phyloP scores from a whole-genome alignment of 2,113 vertebrate species.

The Propithecus coquereli region DNA sequence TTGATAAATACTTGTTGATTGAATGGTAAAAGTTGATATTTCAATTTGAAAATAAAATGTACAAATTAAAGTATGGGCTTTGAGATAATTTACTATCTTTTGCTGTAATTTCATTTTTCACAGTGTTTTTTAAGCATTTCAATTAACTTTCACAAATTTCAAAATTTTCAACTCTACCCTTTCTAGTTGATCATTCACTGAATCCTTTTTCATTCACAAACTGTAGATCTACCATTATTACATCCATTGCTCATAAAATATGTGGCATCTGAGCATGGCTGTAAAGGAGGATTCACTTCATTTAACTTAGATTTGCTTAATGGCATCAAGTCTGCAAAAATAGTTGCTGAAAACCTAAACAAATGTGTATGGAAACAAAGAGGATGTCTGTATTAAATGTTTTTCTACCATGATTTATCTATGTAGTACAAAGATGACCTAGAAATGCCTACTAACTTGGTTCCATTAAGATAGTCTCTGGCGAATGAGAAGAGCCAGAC shows the following conservation, averaged over 20 bases:
- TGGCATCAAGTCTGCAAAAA: not conserved
- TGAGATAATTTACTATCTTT: slow-evolving; percentile 58
- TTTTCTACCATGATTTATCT: slow-evolving; percentile 14
- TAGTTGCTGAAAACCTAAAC: not conserved
- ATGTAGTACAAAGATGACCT: slow-evolving; percentile 4
- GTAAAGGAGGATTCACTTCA: not conserved
- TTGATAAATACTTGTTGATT: slow-evolving; percentile 52
- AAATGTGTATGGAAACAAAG: not conserved
- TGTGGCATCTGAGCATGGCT: not conserved
- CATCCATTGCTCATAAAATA: not conserved
- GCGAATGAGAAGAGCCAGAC: not conserved
- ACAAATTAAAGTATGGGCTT: slow-evolving; percentile 46
- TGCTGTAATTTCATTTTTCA: slow-evolving; percentile 55
- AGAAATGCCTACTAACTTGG: not conserved
- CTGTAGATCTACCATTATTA: not conserved
- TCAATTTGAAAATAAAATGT: slow-evolving; percentile 61
- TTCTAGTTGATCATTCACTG: not conserved
- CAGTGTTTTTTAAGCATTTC: not conserved
- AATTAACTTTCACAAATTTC: not conserved
- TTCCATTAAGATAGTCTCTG: not conserved
- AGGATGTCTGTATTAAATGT: not conserved
- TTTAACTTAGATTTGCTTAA: not conserved
- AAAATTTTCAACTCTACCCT: not conserved
- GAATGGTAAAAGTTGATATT: slow-evolving; percentile 21
- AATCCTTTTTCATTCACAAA: slow-evolving; percentile 12